Conservation (phyloP, 2,888 invertebrate species). For the Cheilosia variabilis region DNA sequence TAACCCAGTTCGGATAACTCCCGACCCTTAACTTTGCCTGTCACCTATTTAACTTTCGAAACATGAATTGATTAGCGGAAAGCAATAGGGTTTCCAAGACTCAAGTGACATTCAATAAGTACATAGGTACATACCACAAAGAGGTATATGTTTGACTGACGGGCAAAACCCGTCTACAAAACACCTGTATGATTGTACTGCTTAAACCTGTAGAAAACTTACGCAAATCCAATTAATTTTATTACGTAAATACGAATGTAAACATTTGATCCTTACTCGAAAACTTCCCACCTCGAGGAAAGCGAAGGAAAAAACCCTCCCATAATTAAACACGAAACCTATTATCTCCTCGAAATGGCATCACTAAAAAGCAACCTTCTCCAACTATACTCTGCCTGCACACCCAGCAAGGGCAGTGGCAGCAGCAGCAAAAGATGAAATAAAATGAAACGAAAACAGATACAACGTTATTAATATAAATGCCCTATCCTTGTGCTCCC, state of each 20-base stretch:
- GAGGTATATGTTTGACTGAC: no score
- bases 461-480: conserved; percentile 62
- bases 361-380: conserved; percentile 40
- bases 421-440: background rate
- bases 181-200: no score
- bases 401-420: no score
- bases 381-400: background rate
- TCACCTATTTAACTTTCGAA: no score
- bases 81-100: no score
- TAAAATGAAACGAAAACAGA: conserved; percentile 35
- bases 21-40: no score
- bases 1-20: no score
- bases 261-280: background rate
- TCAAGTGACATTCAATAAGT: no score
- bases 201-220: no score
- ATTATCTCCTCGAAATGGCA: conserved; percentile 49
- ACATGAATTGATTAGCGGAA: no score
- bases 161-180: no score
- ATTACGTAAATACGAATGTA: background rate
- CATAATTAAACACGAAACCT: conserved; percentile 30
- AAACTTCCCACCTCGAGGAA: background rate
- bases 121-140: no score
- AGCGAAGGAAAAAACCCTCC: background rate
- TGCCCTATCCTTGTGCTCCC: conserved; percentile 33
- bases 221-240: conserved; percentile 4